Conservation (phyloP, 1,140 invertebrate species). For the roundworm (Caenorhabditis elegans) region WBcel235 BX284606.5:14602501-14603000, state of each 20-base stretch:
- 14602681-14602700: no score
- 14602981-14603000: background rate
- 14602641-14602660: no score
- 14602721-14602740: background rate
- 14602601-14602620: no score
- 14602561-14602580: no score
- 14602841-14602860: background rate
- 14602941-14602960: constrained; percentile 11
- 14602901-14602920: constrained; percentile 27
- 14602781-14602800: background rate
- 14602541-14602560: no score
- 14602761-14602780: background rate
- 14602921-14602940: background rate
- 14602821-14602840: background rate
- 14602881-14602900: constrained; percentile 6
- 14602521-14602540: no score
- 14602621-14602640: no score
- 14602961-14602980: constrained; percentile 19
- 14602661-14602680: no score
- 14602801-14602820: constrained; percentile 11
- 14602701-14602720: background rate
- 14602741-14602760: no score
- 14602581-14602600: no score
- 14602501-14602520: no score
- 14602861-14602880: background rate